A percentile compares a stretch with the other conserved stretches of the same genome.
Evolutionary conservation across 1,140 invertebrate genomes (phyloP).

Genomic region (Drosophila nigromelanica): DNA sequence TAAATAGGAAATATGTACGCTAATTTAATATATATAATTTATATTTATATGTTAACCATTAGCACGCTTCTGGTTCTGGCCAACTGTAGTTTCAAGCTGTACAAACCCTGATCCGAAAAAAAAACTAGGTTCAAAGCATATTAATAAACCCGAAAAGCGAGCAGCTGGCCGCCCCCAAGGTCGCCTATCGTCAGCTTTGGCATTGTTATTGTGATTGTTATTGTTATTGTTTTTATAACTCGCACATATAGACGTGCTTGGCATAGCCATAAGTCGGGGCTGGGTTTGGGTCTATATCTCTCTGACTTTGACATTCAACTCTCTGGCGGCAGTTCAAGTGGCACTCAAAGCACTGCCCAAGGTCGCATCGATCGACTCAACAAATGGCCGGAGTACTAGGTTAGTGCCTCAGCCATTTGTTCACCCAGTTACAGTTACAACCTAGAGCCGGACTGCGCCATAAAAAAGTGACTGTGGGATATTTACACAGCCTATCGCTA

Average conservation of each 20-base stretch:
- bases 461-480: conserved; percentile 14
- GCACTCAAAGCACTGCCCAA: conserved; percentile 33
- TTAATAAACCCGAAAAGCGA: conserved; percentile 24
- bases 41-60: conserved; percentile 4
- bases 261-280: conserved; percentile 35
- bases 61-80: conserved; percentile 17
- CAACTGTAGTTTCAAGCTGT: conserved; percentile 29
- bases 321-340: conserved; percentile 43
- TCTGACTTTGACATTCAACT: conserved; percentile 58
- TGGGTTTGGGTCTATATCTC: not conserved
- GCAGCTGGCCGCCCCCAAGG: conserved; percentile 31
- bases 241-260: conserved; percentile 37
- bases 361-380: conserved; percentile 19
- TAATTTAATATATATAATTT: not conserved
- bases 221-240: conserved; percentile 20
- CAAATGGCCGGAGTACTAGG: conserved; percentile 29
- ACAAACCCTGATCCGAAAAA: conserved; percentile 18
- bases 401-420: conserved; percentile 39
- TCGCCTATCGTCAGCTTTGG: conserved; percentile 21
- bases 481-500: conserved; percentile 50
- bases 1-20: conserved; percentile 43
- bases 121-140: conserved; percentile 34
- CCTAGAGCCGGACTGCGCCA: not conserved
- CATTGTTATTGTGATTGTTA: conserved; percentile 9
- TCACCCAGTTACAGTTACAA: conserved; percentile 42